Evolutionary conservation across 1,140 invertebrate species (phyloP), one percentile per base, ranked within the genome.

Genomic region (Spodoptera frugiperda): DNA sequence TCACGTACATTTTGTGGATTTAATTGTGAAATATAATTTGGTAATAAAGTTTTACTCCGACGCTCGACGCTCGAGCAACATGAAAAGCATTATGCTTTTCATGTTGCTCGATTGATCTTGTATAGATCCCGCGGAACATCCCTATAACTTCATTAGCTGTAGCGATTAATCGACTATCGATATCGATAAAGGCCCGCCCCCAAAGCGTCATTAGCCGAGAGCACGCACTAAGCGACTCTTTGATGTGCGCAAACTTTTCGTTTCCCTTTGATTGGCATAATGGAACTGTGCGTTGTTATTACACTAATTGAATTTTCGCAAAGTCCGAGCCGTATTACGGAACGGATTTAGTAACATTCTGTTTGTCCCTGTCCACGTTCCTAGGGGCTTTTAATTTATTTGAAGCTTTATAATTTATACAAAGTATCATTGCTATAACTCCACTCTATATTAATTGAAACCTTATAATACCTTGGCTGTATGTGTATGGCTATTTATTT

Each of bases 251-350:
- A 90, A 92, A 92, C 90, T 91, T 93, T 91, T 84, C 87, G 89
- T 87, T 91, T 90, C 90, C 89, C 91, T 93, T 92, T 91, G 91
- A 93, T 93, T 91, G 90, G 84, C 80, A 88, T 92, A 91, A 94
- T 91, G 91, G 90, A 91, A 88, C 88, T 87, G 81, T 76, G 85
- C 88, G 87, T 86, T 88, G 89, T 94, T 93, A 92, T 91, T 92
- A 93, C 90, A 86, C 89, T 92, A 94, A 94, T 94, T 93, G 89
- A 94, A 93, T 92, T 93, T 93, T 87, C 87, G 82, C 86, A 89
- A 90, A 89, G 87, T 88, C 86, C 88, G 83, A 80, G 74, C 81
- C 80, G 81, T 84, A 84, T 86, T 83, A 85, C 82, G 78, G 80
- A 76, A 76, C 79, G 80, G 80, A 89, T 57, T 84, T 82, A 77